phyloP scores from a whole-genome alignment of 2,797 vertebrate species.

The Hephaestus fuliginosus region DNA sequence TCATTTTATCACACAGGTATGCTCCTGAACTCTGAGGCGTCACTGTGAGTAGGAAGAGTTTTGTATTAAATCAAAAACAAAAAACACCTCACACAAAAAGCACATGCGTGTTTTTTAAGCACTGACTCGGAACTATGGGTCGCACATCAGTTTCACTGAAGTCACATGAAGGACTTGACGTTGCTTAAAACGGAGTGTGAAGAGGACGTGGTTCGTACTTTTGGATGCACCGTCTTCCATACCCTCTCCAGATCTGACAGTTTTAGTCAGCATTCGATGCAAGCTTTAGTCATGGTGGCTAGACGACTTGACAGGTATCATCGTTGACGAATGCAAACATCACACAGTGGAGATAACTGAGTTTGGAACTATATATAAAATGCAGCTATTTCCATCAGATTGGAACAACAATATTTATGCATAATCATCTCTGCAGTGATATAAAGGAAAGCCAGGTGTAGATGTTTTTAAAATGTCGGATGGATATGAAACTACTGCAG shows the following conservation, averaged over 20 bases:
- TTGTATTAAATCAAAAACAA: conserved; percentile 4
- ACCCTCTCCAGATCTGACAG: neutral
- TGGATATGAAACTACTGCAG: neutral
- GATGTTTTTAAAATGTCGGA: neutral
- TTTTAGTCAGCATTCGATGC: neutral
- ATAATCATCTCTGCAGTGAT: neutral
- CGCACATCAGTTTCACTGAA: neutral
- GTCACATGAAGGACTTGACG: neutral
- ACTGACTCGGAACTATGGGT: neutral
- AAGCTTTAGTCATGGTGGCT: neutral
- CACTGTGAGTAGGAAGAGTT: neutral
- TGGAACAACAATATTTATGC: neutral
- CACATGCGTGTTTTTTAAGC: neutral
- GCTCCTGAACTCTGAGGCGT: neutral
- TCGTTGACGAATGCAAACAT: neutral
- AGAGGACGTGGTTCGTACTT: neutral
- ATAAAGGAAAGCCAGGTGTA: too few species aligned
- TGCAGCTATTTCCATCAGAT: neutral
- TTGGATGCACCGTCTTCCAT: neutral
- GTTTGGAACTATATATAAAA: neutral
- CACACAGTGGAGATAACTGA: too few species aligned
- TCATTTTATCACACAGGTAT: conserved; percentile 33
- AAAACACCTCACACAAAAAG: neutral
- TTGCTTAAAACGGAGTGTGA: neutral
- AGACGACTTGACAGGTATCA: too few species aligned